These are phyloP conservation scores for Scaptomyza graminum DNA, from an alignment of 1,140 invertebrate species.

Conservation along the genomic window DNA sequence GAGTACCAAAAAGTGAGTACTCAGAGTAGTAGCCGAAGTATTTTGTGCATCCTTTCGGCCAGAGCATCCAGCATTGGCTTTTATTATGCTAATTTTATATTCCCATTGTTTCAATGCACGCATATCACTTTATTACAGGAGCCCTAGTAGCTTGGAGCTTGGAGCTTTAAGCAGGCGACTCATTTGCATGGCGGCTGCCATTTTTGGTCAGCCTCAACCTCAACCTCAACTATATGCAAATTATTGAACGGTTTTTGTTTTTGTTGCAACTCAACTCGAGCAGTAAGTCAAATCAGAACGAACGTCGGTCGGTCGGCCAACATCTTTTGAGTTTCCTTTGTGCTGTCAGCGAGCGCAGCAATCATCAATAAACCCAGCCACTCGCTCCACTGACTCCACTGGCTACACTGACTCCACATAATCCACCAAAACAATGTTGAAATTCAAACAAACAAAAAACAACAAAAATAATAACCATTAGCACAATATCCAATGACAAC, in stretches of 20 bases:
- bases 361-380: conserved; percentile 73
- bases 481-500: conserved; percentile 65
- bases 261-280: conserved; percentile 69
- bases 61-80: conserved; percentile 60
- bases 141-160: neutral
- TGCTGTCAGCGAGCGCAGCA: conserved; percentile 71
- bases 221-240: conserved; percentile 75
- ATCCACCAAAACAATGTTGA: conserved; percentile 71
- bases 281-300: conserved; percentile 79
- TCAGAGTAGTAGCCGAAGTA: conserved; percentile 34
- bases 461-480: conserved; percentile 63
- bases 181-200: conserved; percentile 77
- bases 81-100: conserved; percentile 81
- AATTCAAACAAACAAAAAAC: conserved; percentile 51
- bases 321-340: conserved; percentile 65
- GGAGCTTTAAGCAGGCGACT: conserved; percentile 13
- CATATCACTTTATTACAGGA: conserved; percentile 78
- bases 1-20: too few species aligned
- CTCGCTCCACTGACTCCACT: conserved; percentile 7
- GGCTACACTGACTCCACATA: conserved; percentile 22
- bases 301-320: conserved; percentile 28
- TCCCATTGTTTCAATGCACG: conserved; percentile 73
- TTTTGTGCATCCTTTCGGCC: conserved; percentile 33
- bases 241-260: conserved; percentile 53
- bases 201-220: conserved; percentile 69